These are phyloP conservation scores for Barypeithes pellucidus DNA, from an alignment of 2,888 invertebrate species.

Conservation along the genomic window DNA sequence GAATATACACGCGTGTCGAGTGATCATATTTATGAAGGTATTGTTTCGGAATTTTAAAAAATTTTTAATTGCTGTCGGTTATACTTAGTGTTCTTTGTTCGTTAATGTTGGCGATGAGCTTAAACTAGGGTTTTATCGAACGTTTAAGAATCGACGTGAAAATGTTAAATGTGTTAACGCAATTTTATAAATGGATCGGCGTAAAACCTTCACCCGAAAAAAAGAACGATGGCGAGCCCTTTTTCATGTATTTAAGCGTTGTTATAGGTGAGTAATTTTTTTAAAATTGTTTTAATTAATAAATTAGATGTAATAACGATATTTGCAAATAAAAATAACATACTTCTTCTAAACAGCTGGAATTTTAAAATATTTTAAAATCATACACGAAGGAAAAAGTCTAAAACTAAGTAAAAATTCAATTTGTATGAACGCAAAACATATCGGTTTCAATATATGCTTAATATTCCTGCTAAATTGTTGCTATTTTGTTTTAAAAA, in stretches of 20 bases:
- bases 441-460: no score
- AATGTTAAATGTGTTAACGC: constrained; percentile 45
- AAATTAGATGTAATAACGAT: no score
- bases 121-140: neutral
- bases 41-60: constrained; percentile 16
- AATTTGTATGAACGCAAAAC: no score
- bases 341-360: no score
- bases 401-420: no score
- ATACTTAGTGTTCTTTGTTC: neutral
- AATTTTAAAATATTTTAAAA: no score
- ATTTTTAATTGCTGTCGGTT: neutral
- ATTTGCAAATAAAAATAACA: no score
- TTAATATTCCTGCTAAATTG: no score
- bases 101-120: neutral
- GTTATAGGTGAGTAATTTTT: constrained; percentile 51
- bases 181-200: constrained; percentile 48
- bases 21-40: constrained; percentile 3
- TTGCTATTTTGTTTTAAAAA: no score
- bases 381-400: no score
- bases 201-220: constrained; percentile 12
- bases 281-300: neutral
- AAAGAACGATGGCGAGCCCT: constrained; percentile 37
- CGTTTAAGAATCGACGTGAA: constrained; percentile 4
- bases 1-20: neutral
- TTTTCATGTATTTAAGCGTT: constrained; percentile 56